Percentiles rank a stretch among this genome's conserved stretches.
Evolutionary conservation across 92 coral and sea anemone species (phyloP).

Genomic region (Virgularia gustaviana): DNA sequence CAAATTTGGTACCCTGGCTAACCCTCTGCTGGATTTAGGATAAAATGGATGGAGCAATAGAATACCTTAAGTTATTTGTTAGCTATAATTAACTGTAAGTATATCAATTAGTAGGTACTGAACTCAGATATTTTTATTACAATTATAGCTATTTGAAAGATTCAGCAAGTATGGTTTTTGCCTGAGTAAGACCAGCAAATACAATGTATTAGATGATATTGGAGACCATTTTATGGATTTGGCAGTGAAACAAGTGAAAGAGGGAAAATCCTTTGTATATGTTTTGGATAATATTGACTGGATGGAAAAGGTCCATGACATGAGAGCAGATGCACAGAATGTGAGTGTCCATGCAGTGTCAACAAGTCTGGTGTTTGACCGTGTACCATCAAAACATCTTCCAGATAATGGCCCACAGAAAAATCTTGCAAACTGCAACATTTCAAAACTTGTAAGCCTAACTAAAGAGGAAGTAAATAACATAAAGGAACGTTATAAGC

Average conservation of each 20-base stretch:
- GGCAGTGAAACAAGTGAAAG: slow-evolving; percentile 35
- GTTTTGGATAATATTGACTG: slow-evolving; percentile 55
- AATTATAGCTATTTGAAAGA: slow-evolving; percentile 31
- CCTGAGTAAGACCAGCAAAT: slow-evolving; percentile 23
- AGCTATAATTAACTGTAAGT: background rate
- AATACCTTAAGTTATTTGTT: background rate
- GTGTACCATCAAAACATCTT: slow-evolving; percentile 38
- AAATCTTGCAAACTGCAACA: slow-evolving; percentile 32
- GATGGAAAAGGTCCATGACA: slow-evolving; percentile 52
- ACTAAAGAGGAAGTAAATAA: slow-evolving; percentile 37
- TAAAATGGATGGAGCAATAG: background rate
- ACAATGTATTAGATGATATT: slow-evolving; percentile 42
- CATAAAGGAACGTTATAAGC: slow-evolving; percentile 46
- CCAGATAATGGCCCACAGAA: slow-evolving; percentile 49
- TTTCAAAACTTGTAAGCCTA: slow-evolving; percentile 22
- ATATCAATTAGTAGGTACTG: background rate
- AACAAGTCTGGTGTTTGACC: slow-evolving; percentile 55
- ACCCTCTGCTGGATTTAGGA: too few relatives aligned
- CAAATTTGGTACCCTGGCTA: background rate
- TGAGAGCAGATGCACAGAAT: slow-evolving; percentile 46
- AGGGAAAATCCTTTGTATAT: slow-evolving; percentile 41
- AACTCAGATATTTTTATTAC: background rate
- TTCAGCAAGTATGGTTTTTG: slow-evolving; percentile 47
- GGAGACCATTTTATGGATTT: slow-evolving; percentile 46
- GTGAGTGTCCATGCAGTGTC: slow-evolving; percentile 61